A percentile compares a stretch with the other conserved stretches of the same genome.
phyloP scores from a whole-genome alignment of 2,888 invertebrate species.

The Brachylomia viminalis region DNA sequence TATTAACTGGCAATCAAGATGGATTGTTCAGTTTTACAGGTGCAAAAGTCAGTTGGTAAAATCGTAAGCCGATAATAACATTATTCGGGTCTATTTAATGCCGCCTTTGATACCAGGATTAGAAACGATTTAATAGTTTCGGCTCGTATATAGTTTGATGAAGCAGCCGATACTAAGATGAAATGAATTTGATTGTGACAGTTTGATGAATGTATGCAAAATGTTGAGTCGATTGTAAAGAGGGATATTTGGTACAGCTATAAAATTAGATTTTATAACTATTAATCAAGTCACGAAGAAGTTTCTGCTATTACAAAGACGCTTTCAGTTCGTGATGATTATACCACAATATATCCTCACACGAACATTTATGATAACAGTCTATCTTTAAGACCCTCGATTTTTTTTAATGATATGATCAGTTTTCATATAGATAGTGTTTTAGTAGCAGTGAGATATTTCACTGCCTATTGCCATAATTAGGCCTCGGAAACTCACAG shows the following conservation, averaged over 20 bases:
- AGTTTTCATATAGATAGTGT: neutral
- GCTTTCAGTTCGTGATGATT: neutral
- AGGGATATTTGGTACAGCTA: neutral
- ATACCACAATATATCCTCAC: neutral
- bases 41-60: conserved; percentile 58
- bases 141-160: conserved; percentile 54
- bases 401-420: neutral
- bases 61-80: conserved; percentile 82
- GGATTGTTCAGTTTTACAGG: neutral
- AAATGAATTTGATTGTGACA: conserved; percentile 49
- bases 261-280: conserved; percentile 4
- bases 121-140: conserved; percentile 61
- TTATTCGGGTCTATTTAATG: conserved; percentile 83
- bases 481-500: no score
- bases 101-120: conserved; percentile 74
- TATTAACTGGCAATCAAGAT: conserved; percentile 41
- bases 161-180: conserved; percentile 47
- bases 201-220: conserved; percentile 57
- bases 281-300: conserved; percentile 24
- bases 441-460: neutral
- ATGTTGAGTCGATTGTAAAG: conserved; percentile 22
- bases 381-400: neutral
- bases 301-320: neutral
- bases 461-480: neutral
- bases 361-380: neutral